phyloP scores from a whole-genome alignment of 2,888 invertebrate species.

The Spodoptera littoralis region DNA sequence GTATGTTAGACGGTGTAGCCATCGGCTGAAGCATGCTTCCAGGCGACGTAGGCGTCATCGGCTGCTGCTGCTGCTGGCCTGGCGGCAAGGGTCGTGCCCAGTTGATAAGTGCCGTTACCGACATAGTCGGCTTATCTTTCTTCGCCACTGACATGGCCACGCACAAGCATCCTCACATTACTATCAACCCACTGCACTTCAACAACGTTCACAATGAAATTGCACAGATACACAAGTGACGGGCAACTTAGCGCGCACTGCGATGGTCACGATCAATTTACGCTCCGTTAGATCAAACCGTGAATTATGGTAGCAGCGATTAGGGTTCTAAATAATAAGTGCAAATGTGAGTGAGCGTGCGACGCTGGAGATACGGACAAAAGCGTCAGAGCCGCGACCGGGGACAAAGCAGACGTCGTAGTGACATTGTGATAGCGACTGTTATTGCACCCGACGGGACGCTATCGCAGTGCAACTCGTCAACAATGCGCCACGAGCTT shows the following conservation, averaged over 20 bases:
- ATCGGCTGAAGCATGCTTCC: constrained; percentile 60
- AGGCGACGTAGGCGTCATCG: constrained; percentile 71
- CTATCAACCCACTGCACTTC: constrained; percentile 76
- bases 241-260: constrained; percentile 58
- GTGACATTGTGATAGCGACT: constrained; percentile 86
- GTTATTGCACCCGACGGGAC: constrained; percentile 78
- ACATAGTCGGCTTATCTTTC: constrained; percentile 96
- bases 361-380: constrained; percentile 66
- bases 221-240: constrained; percentile 65
- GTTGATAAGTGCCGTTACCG: constrained; percentile 94
- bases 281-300: constrained; percentile 60
- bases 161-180: constrained; percentile 86
- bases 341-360: constrained; percentile 62
- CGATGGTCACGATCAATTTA: constrained; percentile 68
- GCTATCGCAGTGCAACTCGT: constrained; percentile 79
- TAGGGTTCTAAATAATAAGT: constrained; percentile 65
- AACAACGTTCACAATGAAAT: constrained; percentile 59
- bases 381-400: constrained; percentile 69
- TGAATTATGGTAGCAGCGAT: constrained; percentile 63
- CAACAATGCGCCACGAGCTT: constrained; percentile 77
- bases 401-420: constrained; percentile 80
- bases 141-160: constrained; percentile 91
- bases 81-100: constrained; percentile 89
- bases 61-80: constrained; percentile 76
- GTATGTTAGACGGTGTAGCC: constrained; percentile 71